A percentile compares a stretch with the other conserved stretches of the same genome.
Evolutionary conservation across 2,888 invertebrate species (phyloP).

Genomic region (Ormyrus rosae): DNA sequence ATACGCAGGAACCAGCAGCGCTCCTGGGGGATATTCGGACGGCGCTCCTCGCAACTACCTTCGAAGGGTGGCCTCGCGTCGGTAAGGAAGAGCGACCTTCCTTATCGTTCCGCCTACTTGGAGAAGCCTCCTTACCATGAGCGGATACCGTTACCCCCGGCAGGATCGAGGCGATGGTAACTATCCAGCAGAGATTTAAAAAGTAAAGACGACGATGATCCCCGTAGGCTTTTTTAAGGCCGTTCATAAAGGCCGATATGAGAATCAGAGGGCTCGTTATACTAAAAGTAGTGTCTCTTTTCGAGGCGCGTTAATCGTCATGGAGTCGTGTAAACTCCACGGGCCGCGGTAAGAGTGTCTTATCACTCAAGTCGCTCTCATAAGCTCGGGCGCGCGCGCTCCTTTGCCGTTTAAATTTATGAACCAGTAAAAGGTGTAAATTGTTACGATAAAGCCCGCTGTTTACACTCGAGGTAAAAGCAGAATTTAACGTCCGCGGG

Average conservation of each 20-base stretch:
- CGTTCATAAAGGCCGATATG: not conserved
- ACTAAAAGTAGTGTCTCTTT: conserved; percentile 30
- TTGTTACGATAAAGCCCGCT: conserved; percentile 66
- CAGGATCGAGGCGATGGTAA: not conserved
- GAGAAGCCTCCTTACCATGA: conserved; percentile 9
- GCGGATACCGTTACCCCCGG: not conserved
- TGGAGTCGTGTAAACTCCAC: conserved; percentile 32
- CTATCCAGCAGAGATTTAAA: not conserved
- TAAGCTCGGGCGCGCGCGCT: conserved; percentile 56
- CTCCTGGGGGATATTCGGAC: conserved; percentile 3
- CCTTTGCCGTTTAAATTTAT: conserved; percentile 68
- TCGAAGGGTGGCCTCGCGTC: not conserved
- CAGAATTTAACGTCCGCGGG: conserved; percentile 62
- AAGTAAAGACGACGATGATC: not conserved
- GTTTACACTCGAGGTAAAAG: conserved; percentile 65
- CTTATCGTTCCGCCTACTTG: conserved; percentile 7
- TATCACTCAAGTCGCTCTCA: conserved; percentile 62
- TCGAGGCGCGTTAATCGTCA: conserved; percentile 36
- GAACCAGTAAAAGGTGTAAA: conserved; percentile 70
- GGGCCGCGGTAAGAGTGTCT: conserved; percentile 52
- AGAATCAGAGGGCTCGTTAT: conserved; percentile 26
- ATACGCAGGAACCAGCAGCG: conserved; percentile 4
- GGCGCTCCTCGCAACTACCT: conserved; percentile 26
- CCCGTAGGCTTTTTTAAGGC: conserved; percentile 3
- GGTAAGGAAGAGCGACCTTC: conserved; percentile 10